These are phyloP conservation scores for Yoshiicerus persimilis DNA, from an alignment of 1,140 invertebrate species.

Conservation along the genomic window DNA sequence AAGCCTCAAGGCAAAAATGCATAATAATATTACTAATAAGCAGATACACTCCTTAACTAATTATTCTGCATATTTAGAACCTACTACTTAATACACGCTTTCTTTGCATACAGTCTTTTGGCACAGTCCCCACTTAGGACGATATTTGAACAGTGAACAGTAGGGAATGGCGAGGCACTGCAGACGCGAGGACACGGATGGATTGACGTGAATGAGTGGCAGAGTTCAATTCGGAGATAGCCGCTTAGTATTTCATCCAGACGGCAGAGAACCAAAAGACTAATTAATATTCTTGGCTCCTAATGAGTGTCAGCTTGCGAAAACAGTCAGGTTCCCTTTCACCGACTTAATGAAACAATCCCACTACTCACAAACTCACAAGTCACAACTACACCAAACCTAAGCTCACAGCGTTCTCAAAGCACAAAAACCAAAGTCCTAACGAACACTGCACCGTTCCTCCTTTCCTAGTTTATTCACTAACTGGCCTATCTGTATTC, in stretches of 20 bases:
- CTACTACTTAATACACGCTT: too few relatives aligned
- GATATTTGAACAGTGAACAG: too few relatives aligned
- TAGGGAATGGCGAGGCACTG: too few relatives aligned
- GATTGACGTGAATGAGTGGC: background rate
- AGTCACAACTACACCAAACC: background rate
- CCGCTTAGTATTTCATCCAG: background rate
- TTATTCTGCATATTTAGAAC: too few relatives aligned
- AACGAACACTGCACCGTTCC: too few relatives aligned
- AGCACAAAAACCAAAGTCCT: background rate
- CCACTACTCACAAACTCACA: too few relatives aligned
- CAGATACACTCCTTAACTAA: too few relatives aligned
- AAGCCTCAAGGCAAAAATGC: background rate
- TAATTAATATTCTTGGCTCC: constrained; percentile 15
- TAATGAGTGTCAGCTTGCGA: constrained; percentile 19
- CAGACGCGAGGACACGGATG: too few relatives aligned
- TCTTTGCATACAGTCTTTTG: too few relatives aligned
- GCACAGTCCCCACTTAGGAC: too few relatives aligned
- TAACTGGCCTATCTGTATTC: too few relatives aligned
- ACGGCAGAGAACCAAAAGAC: background rate
- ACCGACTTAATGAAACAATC: background rate
- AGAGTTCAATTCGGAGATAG: background rate
- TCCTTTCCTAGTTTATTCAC: too few relatives aligned
- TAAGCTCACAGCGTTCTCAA: background rate
- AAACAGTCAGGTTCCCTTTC: background rate
- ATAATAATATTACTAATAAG: background rate